A percentile compares a stretch with the other conserved stretches of the same genome.
Conservation (phyloP, 2,113 vertebrate genomes). For the Petroica traversi region DNA sequence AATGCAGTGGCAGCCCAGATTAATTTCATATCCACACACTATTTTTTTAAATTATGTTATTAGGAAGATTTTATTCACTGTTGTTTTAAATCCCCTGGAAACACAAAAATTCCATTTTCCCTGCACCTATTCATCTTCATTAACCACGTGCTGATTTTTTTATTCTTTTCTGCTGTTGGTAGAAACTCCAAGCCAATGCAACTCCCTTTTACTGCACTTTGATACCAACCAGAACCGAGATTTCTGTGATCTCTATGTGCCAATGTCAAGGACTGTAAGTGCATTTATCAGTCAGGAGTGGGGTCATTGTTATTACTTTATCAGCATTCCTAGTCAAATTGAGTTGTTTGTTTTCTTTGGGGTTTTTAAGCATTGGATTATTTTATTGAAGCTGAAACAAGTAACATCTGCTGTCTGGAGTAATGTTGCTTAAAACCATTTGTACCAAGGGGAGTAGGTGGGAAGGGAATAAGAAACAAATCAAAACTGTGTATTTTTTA, state of each 20-base stretch:
- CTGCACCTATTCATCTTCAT: slow-evolving; percentile 35
- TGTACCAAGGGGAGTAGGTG: neutral
- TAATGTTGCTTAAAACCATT: neutral
- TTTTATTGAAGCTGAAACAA: neutral
- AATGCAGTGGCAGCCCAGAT: neutral
- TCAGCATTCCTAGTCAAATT: neutral
- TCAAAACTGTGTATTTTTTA: neutral
- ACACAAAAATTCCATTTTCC: slow-evolving; percentile 24
- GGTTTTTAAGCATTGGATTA: neutral
- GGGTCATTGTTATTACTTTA: neutral
- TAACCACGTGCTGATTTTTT: slow-evolving; percentile 22
- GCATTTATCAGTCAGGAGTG: neutral
- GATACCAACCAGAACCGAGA: neutral
- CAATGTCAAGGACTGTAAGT: neutral
- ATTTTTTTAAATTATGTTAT: slow-evolving; percentile 38
- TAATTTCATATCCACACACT: neutral
- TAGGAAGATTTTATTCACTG: slow-evolving; percentile 10
- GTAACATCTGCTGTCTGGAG: neutral
- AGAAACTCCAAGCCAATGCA: neutral
- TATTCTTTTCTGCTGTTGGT: neutral
- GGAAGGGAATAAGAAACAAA: neutral
- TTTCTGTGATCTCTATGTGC: neutral
- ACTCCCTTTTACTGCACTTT: neutral
- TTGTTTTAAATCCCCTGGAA: slow-evolving; percentile 42
- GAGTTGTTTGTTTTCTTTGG: neutral